Evolutionary conservation across 2,113 vertebrate genomes (phyloP).

Genomic region (Ariopsis seemanni): DNA sequence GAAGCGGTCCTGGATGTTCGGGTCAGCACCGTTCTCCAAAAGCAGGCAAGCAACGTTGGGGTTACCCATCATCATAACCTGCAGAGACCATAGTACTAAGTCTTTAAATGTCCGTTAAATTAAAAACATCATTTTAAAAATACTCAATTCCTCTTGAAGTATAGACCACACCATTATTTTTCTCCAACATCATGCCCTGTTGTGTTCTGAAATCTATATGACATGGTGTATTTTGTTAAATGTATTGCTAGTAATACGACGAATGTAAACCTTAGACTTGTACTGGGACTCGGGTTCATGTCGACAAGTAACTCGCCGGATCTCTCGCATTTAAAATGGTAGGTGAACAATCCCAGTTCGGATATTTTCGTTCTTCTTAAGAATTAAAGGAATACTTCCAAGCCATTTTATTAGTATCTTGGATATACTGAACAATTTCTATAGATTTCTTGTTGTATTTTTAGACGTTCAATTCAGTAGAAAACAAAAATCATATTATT

Average conservation of each 20-base stretch:
- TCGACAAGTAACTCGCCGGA: not conserved
- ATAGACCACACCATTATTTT: not conserved
- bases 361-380: not conserved
- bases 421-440: not conserved
- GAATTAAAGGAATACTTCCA: not conserved
- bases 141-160: not conserved
- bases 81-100: not conserved
- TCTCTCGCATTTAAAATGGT: not conserved
- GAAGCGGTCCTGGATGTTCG: conserved; percentile 80
- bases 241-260: not conserved
- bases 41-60: conserved; percentile 75
- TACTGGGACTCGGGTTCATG: not conserved
- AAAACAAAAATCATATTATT: not conserved
- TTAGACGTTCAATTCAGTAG: not conserved
- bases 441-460: not conserved
- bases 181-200: not conserved
- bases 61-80: conserved; percentile 94
- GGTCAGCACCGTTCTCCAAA: conserved; percentile 83
- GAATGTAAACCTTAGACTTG: not conserved
- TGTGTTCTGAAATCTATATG: not conserved
- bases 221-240: not conserved
- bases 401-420: not conserved
- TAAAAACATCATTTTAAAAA: not conserved
- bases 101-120: not conserved
- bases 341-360: not conserved